Base-by-base conservation (phyloP, 2,797 vertebrate species). In the Manis javanica region DNA sequence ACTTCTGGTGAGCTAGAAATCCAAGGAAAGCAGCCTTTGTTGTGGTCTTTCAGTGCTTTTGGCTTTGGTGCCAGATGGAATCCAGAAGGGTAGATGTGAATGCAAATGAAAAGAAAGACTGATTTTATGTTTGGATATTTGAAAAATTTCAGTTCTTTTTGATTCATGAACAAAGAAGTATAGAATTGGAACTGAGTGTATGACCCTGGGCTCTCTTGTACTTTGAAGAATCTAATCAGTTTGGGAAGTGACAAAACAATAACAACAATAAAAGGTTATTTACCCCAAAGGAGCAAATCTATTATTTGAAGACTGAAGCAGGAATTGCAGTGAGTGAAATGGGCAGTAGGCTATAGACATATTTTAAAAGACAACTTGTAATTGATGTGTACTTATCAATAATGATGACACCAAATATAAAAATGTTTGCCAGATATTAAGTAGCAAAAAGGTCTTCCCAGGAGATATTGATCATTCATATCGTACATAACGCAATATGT, bases 11-110 rank as follows among this genome's bases (percentile, higher is more conserved):
- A 93, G 95, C 87, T 74, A 31, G 95, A 90, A 92, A 93, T 81
- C 83, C 51, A n/a, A 57, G 86, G 94, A 93, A 83, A 94, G 89
- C 87, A 90, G 94, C 55, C 95, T 97, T 97, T 97, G 86, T 97
- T 97, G 96, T 97, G 97, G 97, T 96, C 37, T 84, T 78, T 96
- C 68, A 59, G 71, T 89, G 91, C 83, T 97, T 93, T 91, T 94
- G 94, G 79, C 79, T 96, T 97, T 5, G 46, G 75, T 84, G 95
- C 83, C 97, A 97, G 97, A 96, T 97, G 97, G 94, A 93, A 91
- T 87, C 96, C 96, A 97, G 97, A 97, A 94, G 97, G 89, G 46
- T 69, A 53, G 51, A 97, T 75, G 74, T 14, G 83, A 93, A 89
- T 84, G 89, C 74, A 94, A 96, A 90, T 81, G 64, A 90, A 91